Percentiles rank a stretch among this genome's conserved stretches.
These are phyloP conservation scores for Tetragnatha montana DNA, from an alignment of 2,888 invertebrate species.

Conservation along the genomic window DNA sequence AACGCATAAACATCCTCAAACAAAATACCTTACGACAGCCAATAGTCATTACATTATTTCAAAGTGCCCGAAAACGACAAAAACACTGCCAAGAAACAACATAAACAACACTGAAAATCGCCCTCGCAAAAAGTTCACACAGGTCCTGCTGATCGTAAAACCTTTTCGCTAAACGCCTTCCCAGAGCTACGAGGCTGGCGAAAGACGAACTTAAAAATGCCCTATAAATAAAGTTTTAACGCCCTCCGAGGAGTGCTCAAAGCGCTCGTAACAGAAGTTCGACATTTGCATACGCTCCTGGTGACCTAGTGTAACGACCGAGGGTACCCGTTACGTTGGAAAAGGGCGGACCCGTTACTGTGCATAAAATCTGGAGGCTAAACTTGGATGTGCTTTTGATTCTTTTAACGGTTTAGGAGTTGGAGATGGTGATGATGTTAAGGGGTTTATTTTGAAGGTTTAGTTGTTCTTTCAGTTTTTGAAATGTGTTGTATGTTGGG, in stretches of 20 bases:
- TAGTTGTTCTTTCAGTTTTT: too few relatives aligned
- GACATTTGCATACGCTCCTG: constrained; percentile 13
- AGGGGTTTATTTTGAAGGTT: too few relatives aligned
- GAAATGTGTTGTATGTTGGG: too few relatives aligned
- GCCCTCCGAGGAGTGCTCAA: not conserved
- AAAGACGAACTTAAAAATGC: constrained; percentile 29
- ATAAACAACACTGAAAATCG: not conserved
- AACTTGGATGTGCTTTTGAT: not conserved
- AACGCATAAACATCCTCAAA: too few relatives aligned
- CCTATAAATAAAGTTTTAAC: constrained; percentile 40
- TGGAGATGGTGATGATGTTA: not conserved
- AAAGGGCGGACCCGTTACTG: not conserved
- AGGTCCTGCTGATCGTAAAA: not conserved
- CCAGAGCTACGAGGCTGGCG: not conserved
- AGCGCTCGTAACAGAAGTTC: constrained; percentile 1
- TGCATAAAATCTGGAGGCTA: not conserved
- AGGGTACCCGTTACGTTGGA: not conserved
- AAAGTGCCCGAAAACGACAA: not conserved
- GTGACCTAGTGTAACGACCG: not conserved
- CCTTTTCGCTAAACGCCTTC: not conserved
- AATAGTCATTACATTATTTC: not conserved
- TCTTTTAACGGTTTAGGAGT: not conserved
- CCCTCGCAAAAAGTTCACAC: not conserved
- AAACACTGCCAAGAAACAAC: not conserved
- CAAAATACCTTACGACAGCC: not conserved